These are phyloP conservation scores for Momotus momota DNA, from an alignment of 2,797 vertebrate species.

Conservation along the genomic window DNA sequence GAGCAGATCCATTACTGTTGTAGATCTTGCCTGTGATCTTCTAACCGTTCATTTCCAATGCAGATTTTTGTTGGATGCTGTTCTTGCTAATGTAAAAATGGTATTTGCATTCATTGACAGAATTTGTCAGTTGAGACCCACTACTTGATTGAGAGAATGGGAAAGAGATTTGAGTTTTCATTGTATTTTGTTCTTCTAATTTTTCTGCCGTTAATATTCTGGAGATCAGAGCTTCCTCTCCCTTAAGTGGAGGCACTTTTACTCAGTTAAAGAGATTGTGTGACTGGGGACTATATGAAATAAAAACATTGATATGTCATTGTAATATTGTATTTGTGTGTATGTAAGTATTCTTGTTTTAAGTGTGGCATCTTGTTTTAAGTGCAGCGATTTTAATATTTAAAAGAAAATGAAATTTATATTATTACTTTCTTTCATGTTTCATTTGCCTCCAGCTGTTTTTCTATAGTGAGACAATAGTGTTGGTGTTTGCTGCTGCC, in stretches of 20 bases:
- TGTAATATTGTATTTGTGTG: not conserved
- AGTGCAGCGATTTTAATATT: not conserved
- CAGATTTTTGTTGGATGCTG: not conserved
- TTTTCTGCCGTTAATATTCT: not conserved
- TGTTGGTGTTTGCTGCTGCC: constrained; percentile 83
- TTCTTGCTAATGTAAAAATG: not conserved
- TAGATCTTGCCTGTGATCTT: not conserved
- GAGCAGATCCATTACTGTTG: not conserved
- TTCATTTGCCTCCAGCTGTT: constrained; percentile 84
- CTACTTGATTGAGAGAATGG: not conserved
- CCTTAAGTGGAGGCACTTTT: not conserved
- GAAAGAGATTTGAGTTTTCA: not conserved
- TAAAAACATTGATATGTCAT: not conserved
- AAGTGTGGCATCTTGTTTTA: not conserved
- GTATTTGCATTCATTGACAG: not conserved
- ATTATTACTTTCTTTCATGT: not conserved
- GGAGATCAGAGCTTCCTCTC: not conserved
- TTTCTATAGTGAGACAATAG: constrained; percentile 85
- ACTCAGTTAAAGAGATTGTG: not conserved
- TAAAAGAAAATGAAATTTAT: not conserved
- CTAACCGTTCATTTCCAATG: not conserved
- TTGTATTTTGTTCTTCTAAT: not conserved
- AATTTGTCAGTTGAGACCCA: not conserved
- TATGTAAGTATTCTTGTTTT: not conserved
- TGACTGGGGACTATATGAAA: not conserved